Conservation (phyloP, 2,888 invertebrate genomes). For the Cheilosia vernalis region DNA sequence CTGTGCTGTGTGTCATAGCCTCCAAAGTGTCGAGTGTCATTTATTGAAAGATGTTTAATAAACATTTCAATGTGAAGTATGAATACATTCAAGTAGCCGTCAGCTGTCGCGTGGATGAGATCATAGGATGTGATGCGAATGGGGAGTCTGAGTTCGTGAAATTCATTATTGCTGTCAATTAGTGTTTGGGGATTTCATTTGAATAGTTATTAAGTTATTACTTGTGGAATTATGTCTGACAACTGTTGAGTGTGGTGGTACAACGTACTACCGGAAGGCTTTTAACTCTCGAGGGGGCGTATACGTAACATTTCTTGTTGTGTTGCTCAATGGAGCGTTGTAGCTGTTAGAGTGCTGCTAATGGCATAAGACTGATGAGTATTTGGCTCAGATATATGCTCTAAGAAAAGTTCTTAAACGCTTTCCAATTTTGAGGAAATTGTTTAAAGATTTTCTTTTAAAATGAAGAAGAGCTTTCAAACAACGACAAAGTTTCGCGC, state of each 20-base stretch:
- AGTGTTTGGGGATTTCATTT: not conserved
- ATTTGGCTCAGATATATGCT: no score
- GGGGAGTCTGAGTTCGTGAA: conserved; percentile 27
- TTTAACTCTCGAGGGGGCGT: not conserved
- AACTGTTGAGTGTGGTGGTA: conserved; percentile 27
- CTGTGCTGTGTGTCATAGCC: not conserved
- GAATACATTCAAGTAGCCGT: conserved; percentile 24
- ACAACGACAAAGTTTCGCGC: no score
- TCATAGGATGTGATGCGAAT: conserved; percentile 2
- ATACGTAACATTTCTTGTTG: not conserved
- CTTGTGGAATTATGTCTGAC: not conserved
- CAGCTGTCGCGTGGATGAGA: conserved; percentile 1
- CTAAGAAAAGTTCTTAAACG: no score
- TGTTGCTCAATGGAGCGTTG: not conserved
- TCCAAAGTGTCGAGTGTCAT: conserved; percentile 11
- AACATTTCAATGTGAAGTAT: not conserved
- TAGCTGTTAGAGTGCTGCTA: no score
- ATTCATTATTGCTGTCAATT: conserved; percentile 28
- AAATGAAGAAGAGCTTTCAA: no score
- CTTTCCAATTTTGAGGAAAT: no score
- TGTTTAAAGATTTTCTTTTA: no score
- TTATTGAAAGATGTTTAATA: conserved; percentile 25
- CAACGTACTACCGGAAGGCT: not conserved
- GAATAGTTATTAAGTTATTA: conserved; percentile 18
- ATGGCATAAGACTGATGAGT: no score